phyloP scores from a whole-genome alignment of 2,888 invertebrate species.

The Petrophora chlorosata region DNA sequence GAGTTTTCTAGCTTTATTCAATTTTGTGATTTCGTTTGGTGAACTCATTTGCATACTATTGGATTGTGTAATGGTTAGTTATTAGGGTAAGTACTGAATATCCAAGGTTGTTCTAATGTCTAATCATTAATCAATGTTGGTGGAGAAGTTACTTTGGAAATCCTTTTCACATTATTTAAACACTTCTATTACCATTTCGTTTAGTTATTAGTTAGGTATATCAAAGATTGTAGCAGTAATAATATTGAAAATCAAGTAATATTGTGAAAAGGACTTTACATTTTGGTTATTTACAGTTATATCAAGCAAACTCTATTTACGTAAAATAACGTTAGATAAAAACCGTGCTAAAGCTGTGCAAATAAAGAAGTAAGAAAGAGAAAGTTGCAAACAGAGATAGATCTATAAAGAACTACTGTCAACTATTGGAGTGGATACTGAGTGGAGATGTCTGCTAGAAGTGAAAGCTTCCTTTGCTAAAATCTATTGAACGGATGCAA shows the following conservation, averaged over 20 bases:
- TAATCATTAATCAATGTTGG: slow-evolving; percentile 12
- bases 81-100: slow-evolving; percentile 20
- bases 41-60: slow-evolving; percentile 13
- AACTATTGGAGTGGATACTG: slow-evolving; percentile 10
- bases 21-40: slow-evolving; percentile 23
- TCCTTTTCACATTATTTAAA: slow-evolving; percentile 17
- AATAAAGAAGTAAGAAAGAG: slow-evolving; percentile 50
- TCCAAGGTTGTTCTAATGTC: slow-evolving; percentile 11
- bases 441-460: slow-evolving; percentile 26
- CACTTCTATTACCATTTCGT: no score
- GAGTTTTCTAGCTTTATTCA: slow-evolving; percentile 22
- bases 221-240: neutral
- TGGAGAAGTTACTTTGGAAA: neutral
- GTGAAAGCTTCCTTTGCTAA: slow-evolving; percentile 40
- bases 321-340: slow-evolving; percentile 44
- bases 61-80: slow-evolving; percentile 22
- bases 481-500: slow-evolving; percentile 54
- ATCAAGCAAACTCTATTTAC: slow-evolving; percentile 52
- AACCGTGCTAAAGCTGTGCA: slow-evolving; percentile 75
- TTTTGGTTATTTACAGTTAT: slow-evolving; percentile 19
- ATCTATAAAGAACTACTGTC: slow-evolving; percentile 38
- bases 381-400: slow-evolving; percentile 29
- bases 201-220: no score
- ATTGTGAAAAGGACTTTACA: slow-evolving; percentile 22
- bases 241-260: neutral